phyloP scores from a whole-genome alignment of 2,888 invertebrate species.

The Xylophagus ater region DNA sequence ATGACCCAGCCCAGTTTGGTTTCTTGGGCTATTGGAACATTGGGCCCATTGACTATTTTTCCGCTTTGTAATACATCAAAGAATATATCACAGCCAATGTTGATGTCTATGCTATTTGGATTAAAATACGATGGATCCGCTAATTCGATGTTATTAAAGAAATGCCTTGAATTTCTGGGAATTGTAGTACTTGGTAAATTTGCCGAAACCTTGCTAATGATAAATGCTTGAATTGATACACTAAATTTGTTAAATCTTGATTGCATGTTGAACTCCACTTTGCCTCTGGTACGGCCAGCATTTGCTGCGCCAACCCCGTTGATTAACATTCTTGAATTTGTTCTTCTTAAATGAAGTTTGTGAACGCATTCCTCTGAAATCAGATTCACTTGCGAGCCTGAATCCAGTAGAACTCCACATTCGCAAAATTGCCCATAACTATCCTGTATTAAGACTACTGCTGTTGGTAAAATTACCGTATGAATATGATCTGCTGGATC shows the following conservation, averaged over 20 bases:
- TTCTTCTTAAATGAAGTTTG: not conserved
- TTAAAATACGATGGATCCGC: too few species aligned
- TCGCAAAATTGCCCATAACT: not conserved
- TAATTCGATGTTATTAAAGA: not conserved
- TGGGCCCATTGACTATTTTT: not conserved
- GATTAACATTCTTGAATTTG: not conserved
- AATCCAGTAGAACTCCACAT: not conserved
- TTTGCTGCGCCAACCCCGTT: not conserved
- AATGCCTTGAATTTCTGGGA: not conserved
- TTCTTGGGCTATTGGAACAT: not conserved
- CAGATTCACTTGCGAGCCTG: not conserved
- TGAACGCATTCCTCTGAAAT: not conserved
- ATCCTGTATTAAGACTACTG: not conserved
- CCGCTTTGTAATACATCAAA: not conserved
- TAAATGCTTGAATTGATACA: not conserved
- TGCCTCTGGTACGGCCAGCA: not conserved
- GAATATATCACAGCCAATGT: not conserved
- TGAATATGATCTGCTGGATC: not conserved
- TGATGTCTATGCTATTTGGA: not conserved
- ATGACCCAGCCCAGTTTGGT: not conserved
- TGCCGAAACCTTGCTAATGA: not conserved
- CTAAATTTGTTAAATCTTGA: not conserved
- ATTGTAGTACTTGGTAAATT: not conserved
- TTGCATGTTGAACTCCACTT: not conserved
- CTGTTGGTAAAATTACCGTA: conserved; percentile 3